phyloP scores from a whole-genome alignment of 1,140 invertebrate species.

The Magallana gigas region DNA sequence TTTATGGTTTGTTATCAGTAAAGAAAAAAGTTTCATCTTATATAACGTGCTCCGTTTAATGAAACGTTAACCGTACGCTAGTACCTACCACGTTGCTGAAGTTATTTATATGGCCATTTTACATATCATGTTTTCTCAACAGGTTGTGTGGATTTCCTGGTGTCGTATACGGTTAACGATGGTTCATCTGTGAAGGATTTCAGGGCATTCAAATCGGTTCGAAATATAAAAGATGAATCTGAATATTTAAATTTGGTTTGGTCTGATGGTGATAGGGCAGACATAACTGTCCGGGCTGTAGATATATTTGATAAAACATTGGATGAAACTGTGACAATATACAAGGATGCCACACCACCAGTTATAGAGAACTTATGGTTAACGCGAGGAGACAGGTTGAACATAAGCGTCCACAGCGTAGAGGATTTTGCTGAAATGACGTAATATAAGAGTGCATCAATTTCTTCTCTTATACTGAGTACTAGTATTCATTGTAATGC shows the following conservation, averaged over 20 bases:
- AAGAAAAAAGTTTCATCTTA: background rate
- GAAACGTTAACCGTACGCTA: too few species aligned
- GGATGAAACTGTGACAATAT: slow-evolving; percentile 37
- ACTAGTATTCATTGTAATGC: too few species aligned
- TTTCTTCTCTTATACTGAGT: too few species aligned
- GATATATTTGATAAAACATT: slow-evolving; percentile 39
- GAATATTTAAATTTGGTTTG: slow-evolving; percentile 25
- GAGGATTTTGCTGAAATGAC: slow-evolving; percentile 36
- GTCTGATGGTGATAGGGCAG: slow-evolving; percentile 45
- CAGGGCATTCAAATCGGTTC: slow-evolving; percentile 35
- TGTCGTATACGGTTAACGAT: slow-evolving; percentile 14
- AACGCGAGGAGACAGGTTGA: slow-evolving; percentile 46
- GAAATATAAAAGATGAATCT: slow-evolving; percentile 46
- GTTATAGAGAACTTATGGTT: slow-evolving; percentile 51
- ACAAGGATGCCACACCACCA: slow-evolving; percentile 47
- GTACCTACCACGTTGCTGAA: too few species aligned
- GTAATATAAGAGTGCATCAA: background rate
- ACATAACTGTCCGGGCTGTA: slow-evolving; percentile 33
- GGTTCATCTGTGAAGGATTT: slow-evolving; percentile 21
- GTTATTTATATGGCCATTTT: too few species aligned
- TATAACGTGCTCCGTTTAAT: too few species aligned
- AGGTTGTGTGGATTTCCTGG: slow-evolving; percentile 52
- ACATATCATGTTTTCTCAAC: background rate
- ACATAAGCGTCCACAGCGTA: slow-evolving; percentile 41
- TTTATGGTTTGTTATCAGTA: slow-evolving; percentile 47